phyloP scores from a whole-genome alignment of 2,113 vertebrate genomes.

The Mus spicilegus region DNA sequence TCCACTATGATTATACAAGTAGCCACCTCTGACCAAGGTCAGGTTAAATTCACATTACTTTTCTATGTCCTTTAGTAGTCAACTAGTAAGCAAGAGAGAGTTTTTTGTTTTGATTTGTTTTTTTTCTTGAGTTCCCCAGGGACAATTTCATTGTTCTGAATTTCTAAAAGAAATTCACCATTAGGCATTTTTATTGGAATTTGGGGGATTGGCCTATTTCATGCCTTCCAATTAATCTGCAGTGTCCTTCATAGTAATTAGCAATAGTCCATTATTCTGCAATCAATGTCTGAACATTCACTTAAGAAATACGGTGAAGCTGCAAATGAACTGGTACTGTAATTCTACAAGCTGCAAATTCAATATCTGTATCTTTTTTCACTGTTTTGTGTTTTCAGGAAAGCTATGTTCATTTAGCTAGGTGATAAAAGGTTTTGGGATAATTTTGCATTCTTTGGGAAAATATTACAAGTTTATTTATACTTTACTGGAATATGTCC shows the following conservation, averaged over 20 bases:
- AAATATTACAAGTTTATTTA: conserved; percentile 32
- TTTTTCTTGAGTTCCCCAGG: not conserved
- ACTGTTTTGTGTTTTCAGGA: conserved; percentile 25
- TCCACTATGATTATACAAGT: not conserved
- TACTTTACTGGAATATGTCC: not conserved
- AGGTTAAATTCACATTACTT: not conserved
- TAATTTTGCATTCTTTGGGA: not conserved
- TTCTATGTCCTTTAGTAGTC: not conserved
- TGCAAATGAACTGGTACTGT: not conserved
- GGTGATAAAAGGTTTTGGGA: not conserved
- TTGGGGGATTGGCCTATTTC: not conserved
- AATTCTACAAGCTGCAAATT: conserved; percentile 32
- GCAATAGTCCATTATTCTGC: not conserved
- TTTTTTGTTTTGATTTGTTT: not conserved
- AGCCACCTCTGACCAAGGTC: not conserved
- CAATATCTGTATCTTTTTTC: conserved; percentile 10
- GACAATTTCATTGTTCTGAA: not conserved
- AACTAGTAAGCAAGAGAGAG: not conserved
- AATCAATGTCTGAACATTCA: conserved; percentile 17
- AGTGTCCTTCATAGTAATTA: conserved; percentile 24
- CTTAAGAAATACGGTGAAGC: not conserved
- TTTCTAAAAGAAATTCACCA: not conserved
- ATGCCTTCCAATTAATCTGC: conserved; percentile 24
- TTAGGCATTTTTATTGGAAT: not conserved
- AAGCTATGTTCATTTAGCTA: not conserved